Evolutionary conservation across 1,140 invertebrate genomes (phyloP), one percentile per base, ranked within the genome.

Genomic region (Calosoma granatense): DNA sequence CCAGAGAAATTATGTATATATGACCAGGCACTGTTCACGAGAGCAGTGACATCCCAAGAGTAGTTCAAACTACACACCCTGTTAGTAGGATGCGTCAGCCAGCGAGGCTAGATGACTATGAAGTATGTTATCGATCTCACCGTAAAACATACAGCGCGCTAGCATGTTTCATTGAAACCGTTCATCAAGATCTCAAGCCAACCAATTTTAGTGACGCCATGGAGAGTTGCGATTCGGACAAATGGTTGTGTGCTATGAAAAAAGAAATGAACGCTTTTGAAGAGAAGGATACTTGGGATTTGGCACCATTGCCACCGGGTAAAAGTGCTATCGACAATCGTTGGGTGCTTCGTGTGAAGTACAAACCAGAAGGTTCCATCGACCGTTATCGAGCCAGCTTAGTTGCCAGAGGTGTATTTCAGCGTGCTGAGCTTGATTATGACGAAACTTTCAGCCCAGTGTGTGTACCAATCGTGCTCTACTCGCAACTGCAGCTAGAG

Each of bases 371-470:
- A 51, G 61, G 59, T 36, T 14, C 22, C 26, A 51, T 55, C 20
- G 57, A 64, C 15, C 26, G 26, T 9, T 36, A 36, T 36, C 54
- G 56, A 53, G 61, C 76, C 39, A 54, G 73, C 43, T 63, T 76
- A 47, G 70, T 75, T 30, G 70, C 65, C n/a, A 64, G 65, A 60
- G 68, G 72, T 1, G 72, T 56, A 58, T 55, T 56, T 14, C 68
- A 72, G 58, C 62, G 59, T 51, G 22, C 56, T 39, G 72, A 61
- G 1, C 54, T 75, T 17, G 73, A 76, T 56, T 76, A 72, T 61
- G 6, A 63, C 20, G 72, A 76, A 61, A 76, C 66, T 21, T 76
- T 71, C 62, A 66, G 67, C 52, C 68, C 72, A 17, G 72, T 76
- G 9, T 67, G 63, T 56, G 66, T 66, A 22, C 63, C 72, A 21